These are phyloP conservation scores for Pteropus alecto DNA, from an alignment of 2,113 vertebrate genomes.

Conservation along the genomic window DNA sequence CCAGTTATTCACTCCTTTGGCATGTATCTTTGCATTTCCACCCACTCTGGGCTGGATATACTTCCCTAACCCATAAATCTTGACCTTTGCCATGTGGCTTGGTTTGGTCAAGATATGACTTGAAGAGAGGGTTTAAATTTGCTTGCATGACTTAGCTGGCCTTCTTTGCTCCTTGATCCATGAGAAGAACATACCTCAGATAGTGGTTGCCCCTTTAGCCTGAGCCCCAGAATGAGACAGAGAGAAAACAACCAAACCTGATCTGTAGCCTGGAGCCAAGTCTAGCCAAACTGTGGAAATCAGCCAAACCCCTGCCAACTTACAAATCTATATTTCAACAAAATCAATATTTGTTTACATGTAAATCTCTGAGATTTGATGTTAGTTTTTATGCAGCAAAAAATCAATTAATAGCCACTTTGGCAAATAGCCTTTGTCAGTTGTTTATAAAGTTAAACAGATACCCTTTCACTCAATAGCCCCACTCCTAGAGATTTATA, in stretches of 20 bases:
- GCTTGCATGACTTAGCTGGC: background rate
- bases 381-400: background rate
- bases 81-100: too few species aligned
- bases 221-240: background rate
- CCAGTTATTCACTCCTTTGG: accelerated
- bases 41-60: background rate
- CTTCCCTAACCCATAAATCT: too few species aligned
- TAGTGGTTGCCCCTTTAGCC: background rate
- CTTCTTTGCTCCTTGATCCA: background rate
- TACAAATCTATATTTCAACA: background rate
- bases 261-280: background rate
- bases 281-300: background rate
- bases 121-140: background rate
- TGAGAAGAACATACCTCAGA: background rate
- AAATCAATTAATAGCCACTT: background rate
- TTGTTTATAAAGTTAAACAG: background rate
- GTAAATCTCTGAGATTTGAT: background rate
- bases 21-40: background rate
- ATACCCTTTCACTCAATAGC: background rate
- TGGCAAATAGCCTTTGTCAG: background rate
- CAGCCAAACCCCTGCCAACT: background rate
- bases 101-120: background rate
- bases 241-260: background rate
- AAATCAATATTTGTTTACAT: background rate
- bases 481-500: background rate